phyloP scores from a whole-genome alignment of 23 tunicate species.

The Ciona savignyi region DNA sequence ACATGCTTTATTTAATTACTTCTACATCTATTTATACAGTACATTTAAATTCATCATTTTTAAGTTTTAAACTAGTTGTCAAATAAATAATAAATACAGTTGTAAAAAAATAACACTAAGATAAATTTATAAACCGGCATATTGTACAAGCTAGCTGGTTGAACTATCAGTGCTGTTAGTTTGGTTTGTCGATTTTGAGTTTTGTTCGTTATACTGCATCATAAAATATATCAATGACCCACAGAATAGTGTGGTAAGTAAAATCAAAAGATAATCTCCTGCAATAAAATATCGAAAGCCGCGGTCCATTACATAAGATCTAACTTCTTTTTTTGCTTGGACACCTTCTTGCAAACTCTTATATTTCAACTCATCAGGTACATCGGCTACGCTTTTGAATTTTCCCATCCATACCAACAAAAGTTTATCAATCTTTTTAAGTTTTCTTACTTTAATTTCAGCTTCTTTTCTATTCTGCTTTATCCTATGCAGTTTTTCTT shows the following conservation, averaged over 20 bases:
- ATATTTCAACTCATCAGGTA: conserved; percentile 24
- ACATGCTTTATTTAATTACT: too few relatives aligned
- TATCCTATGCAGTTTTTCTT: neutral
- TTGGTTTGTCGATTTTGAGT: neutral
- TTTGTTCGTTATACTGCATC: too few relatives aligned
- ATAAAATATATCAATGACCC: too few relatives aligned
- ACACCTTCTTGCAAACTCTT: neutral
- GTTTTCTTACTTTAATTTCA: conserved; percentile 1
- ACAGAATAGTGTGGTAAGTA: neutral
- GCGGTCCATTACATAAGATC: conserved; percentile 14
- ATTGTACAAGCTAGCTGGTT: neutral
- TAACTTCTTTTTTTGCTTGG: conserved; percentile 10
- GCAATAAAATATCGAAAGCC: conserved; percentile 5
- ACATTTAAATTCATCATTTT: too few relatives aligned
- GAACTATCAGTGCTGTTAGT: neutral
- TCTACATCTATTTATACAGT: too few relatives aligned
- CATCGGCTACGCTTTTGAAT: conserved; percentile 32
- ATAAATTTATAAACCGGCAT: neutral
- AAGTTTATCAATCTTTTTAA: conserved; percentile 16
- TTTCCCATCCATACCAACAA: conserved; percentile 41
- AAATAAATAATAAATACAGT: too few relatives aligned
- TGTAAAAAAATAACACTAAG: neutral
- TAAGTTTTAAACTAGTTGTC: too few relatives aligned
- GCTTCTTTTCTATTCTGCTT: neutral
- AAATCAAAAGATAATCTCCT: conserved; percentile 15